Conservation (phyloP, 2,113 vertebrate genomes). For the Buteo buteo region DNA sequence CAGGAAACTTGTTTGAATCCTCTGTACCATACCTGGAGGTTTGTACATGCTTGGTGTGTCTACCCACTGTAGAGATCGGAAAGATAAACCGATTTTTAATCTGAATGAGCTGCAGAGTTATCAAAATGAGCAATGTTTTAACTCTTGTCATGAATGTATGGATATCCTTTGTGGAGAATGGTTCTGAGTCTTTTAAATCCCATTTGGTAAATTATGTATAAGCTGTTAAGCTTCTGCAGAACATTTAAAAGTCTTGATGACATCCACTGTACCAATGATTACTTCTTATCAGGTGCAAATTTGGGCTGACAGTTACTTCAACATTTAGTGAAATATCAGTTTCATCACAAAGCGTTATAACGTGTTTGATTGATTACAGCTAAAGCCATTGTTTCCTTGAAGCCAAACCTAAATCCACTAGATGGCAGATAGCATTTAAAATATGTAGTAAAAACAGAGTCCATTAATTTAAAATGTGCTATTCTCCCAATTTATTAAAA, state of each 20-base stretch:
- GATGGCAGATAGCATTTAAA: constrained; percentile 58
- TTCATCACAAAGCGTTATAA: background rate
- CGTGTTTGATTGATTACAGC: background rate
- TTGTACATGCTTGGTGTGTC: background rate
- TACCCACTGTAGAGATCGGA: background rate
- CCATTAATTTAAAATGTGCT: background rate
- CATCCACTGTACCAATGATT: background rate
- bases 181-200: background rate
- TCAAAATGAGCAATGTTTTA: background rate
- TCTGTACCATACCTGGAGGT: background rate
- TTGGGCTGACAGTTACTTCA: background rate
- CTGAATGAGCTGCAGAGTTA: background rate
- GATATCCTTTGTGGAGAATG: background rate
- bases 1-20: background rate
- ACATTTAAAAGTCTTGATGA: background rate
- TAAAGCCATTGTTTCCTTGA: background rate
- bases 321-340: background rate
- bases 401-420: constrained; percentile 30
- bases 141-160: background rate
- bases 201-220: background rate
- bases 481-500: background rate
- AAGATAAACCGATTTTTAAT: background rate
- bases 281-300: background rate
- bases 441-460: background rate
- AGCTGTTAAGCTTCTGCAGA: background rate